Conservation (phyloP, 2,797 vertebrate species). For the Syndactyla subalaris region DNA sequence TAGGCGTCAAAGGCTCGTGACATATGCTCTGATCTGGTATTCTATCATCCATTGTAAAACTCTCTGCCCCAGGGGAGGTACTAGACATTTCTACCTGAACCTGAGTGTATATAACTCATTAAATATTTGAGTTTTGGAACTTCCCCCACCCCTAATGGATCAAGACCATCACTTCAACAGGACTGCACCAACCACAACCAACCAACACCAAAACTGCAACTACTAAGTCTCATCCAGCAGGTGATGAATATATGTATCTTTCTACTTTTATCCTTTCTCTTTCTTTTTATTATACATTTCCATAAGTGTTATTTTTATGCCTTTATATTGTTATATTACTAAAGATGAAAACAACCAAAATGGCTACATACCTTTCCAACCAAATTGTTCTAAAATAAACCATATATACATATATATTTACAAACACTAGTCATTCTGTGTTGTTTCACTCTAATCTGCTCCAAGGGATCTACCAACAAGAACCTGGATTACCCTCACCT, state of each 20-base stretch:
- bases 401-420: not conserved
- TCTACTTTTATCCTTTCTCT: not conserved
- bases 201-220: not conserved
- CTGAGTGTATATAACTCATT: not conserved
- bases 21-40: not conserved
- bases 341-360: not conserved
- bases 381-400: not conserved
- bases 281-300: not conserved
- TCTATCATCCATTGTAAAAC: not conserved
- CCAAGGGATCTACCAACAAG: not conserved
- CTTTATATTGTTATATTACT: not conserved
- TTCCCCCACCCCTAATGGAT: not conserved
- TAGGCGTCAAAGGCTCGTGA: not conserved
- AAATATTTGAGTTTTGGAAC: not conserved
- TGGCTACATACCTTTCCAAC: not conserved
- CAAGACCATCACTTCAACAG: not conserved
- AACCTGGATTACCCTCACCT: not conserved
- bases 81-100: not conserved
- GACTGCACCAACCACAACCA: not conserved
- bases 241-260: not conserved
- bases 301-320: not conserved
- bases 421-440: not conserved
- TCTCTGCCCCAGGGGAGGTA: not conserved
- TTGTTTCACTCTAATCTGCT: not conserved
- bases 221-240: not conserved